phyloP scores from a whole-genome alignment of 37 sponge, comb jelly and placozoan species.

The Sycon ciliatum region DNA sequence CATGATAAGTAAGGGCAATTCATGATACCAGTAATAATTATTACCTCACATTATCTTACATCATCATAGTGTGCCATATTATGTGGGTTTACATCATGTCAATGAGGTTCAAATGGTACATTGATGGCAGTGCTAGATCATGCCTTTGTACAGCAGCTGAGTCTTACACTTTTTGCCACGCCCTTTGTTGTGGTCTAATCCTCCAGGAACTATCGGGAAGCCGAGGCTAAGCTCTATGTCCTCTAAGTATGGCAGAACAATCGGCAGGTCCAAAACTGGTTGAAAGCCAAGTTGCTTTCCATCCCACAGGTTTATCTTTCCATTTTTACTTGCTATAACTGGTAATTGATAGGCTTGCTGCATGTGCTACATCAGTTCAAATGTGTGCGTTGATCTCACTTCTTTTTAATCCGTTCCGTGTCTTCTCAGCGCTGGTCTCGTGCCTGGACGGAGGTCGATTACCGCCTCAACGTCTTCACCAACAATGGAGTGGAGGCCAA shows the following conservation, averaged over 20 bases:
- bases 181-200: no score
- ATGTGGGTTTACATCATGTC: no score
- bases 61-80: no score
- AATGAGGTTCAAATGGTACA: no score
- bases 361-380: neutral
- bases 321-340: neutral
- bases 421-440: slow-evolving; percentile 21
- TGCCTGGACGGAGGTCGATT: slow-evolving; percentile 14
- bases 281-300: slow-evolving; percentile 18
- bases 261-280: slow-evolving; percentile 6
- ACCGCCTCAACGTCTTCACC: slow-evolving; percentile 14
- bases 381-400: neutral
- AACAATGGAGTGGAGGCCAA: slow-evolving; percentile 27
- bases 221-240: no score
- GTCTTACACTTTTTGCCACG: no score
- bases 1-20: no score
- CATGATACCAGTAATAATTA: no score
- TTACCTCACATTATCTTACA: no score
- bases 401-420: neutral
- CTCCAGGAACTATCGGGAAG: no score
- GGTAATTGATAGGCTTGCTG: neutral
- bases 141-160: no score
- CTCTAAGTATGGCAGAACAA: slow-evolving; percentile 29
- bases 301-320: neutral
- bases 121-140: no score